Evolutionary conservation across 2,113 vertebrate species (phyloP), one percentile per base, ranked within the genome.

Genomic region (Murina feae): DNA sequence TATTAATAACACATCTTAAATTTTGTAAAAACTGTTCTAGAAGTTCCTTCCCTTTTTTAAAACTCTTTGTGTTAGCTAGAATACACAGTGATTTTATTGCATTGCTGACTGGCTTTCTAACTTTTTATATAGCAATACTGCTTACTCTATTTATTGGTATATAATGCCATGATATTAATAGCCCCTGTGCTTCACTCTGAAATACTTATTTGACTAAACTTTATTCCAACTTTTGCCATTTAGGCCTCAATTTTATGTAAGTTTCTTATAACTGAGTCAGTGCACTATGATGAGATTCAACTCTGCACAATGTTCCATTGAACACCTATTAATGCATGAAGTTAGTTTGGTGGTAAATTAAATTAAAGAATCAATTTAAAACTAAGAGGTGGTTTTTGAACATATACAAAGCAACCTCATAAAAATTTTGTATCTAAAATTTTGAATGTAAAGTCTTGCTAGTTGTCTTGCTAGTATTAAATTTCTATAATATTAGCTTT

Each of bases 281-380:
- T 16, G 18, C 32, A 37, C 5, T 16, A 9, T 51, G 32, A 37
- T 32, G 47, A 28, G 10, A 25, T 2, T 2, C 21, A 39, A 4
- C 1, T 28, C 13, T 39, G 5, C 12, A 10, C n/a, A 32, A 0
- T 12, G 1, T 35, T 79, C 58, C 23, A 10, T 16, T 14, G 20
- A 17, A 5, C 1, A 3, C 21, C 78, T 6, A 1, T 10, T 6
- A 74, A 16, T 9, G 7, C 32, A 3, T 3, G 30, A 18, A 32
- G 11, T 16, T n/a, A 14, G 25, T 69, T 66, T 17, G 65, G 4
- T 32, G 25, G 55, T 35, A n/a, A 66, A 25, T 76, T 88, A 42
- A 81, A 65, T 16, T 51, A n/a, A 81, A 75, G 32, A 63, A 35
- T 32, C 25, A 6, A 47, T 6, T 86, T 53, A 51, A 65, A 49